A percentile compares a stretch with the other conserved stretches of the same genome.
Evolutionary conservation across 1,140 invertebrate genomes (phyloP).

Genomic region (Trachymyrmex septentrionalis): DNA sequence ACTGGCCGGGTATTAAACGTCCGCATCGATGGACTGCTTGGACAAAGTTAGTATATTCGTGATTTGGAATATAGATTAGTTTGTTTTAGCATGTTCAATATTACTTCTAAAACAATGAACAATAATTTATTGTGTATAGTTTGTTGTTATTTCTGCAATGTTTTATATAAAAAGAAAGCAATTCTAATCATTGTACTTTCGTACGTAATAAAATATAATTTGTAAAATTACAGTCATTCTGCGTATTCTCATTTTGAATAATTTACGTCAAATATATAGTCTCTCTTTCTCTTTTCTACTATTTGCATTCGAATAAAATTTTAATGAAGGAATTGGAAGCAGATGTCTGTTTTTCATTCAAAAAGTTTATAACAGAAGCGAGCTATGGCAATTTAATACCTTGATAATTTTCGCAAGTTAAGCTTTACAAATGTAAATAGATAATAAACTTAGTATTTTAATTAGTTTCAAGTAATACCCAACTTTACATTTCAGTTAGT

Average conservation of each 20-base stretch:
- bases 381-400: neutral
- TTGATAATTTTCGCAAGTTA: neutral
- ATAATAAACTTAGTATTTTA: neutral
- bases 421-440: slow-evolving; percentile 4
- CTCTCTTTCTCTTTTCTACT: neutral
- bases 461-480: neutral
- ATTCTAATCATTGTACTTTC: neutral
- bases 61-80: neutral
- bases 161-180: neutral
- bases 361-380: neutral
- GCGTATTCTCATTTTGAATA: neutral
- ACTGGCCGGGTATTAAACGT: slow-evolving; percentile 23
- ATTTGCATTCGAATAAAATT: slow-evolving; percentile 1
- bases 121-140: neutral
- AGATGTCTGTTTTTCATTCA: neutral
- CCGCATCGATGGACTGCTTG: neutral
- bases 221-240: neutral
- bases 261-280: neutral
- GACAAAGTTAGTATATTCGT: slow-evolving; percentile 4
- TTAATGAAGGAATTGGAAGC: neutral
- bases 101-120: neutral
- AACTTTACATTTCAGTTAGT: neutral
- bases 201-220: neutral
- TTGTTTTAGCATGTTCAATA: neutral
- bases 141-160: neutral